These are phyloP conservation scores for Campoplex nolae DNA, from an alignment of 2,888 invertebrate genomes.

Conservation along the genomic window DNA sequence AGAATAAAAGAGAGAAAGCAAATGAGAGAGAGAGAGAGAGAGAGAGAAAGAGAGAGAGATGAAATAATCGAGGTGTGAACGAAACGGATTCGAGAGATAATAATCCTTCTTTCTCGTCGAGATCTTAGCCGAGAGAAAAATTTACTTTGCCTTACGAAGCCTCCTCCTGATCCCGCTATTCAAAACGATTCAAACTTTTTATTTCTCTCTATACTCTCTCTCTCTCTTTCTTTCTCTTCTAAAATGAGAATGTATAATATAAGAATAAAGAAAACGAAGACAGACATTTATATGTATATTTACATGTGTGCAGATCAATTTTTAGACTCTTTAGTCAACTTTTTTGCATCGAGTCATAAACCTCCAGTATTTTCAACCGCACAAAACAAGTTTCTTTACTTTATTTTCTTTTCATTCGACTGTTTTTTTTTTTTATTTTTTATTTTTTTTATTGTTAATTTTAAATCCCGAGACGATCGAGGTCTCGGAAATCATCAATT, in stretches of 20 bases:
- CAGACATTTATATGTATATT: background rate
- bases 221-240: background rate
- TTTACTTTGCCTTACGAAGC: conserved; percentile 26
- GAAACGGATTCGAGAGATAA: conserved; percentile 65
- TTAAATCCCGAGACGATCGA: conserved; percentile 28
- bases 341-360: background rate
- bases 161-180: conserved; percentile 35
- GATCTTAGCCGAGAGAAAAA: conserved; percentile 39
- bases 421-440: background rate
- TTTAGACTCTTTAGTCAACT: background rate
- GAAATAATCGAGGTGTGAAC: conserved; percentile 64
- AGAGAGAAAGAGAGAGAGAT: conserved; percentile 53
- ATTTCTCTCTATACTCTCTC: conserved; percentile 8
- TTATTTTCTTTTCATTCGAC: conserved; percentile 7
- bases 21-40: conserved; percentile 65
- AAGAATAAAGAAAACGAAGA: background rate
- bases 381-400: background rate
- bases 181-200: conserved; percentile 27
- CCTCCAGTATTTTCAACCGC: background rate
- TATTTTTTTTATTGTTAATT: background rate
- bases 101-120: conserved; percentile 36
- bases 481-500: conserved; percentile 51
- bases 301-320: background rate
- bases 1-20: conserved; percentile 20
- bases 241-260: conserved; percentile 7